Conservation (phyloP, 2,113 vertebrate species). For the Atractosteus spatula region DNA sequence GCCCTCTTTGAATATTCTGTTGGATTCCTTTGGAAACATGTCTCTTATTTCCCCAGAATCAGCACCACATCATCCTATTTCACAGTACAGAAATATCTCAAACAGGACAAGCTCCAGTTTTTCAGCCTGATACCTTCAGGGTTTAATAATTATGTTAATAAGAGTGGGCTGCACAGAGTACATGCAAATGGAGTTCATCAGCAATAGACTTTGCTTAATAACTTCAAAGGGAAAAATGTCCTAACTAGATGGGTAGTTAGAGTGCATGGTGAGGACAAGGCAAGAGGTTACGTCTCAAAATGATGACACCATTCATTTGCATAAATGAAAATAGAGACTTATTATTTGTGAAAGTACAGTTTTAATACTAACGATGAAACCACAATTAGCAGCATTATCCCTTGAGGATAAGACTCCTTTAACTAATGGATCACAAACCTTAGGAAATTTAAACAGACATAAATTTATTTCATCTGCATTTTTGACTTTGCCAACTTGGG, state of each 20-base stretch:
- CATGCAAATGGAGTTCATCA: slow-evolving; percentile 61
- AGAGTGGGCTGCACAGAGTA: slow-evolving; percentile 57
- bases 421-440: slow-evolving; percentile 23
- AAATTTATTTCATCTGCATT: too few relatives aligned
- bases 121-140: slow-evolving; percentile 55
- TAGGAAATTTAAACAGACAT: not conserved
- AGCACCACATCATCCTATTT: slow-evolving; percentile 25
- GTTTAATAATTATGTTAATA: slow-evolving; percentile 43
- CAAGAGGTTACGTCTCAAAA: slow-evolving; percentile 48
- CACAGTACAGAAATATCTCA: slow-evolving; percentile 41
- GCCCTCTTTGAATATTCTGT: slow-evolving; percentile 33
- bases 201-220: slow-evolving; percentile 58
- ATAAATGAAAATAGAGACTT: slow-evolving; percentile 62
- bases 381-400: slow-evolving; percentile 36
- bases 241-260: slow-evolving; percentile 48
- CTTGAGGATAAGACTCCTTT: slow-evolving; percentile 30
- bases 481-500: too few relatives aligned
- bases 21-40: slow-evolving; percentile 23
- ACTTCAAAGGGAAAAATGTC: slow-evolving; percentile 67
- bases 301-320: slow-evolving; percentile 48
- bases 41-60: slow-evolving; percentile 36
- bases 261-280: slow-evolving; percentile 59
- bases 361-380: slow-evolving; percentile 39
- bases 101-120: slow-evolving; percentile 57
- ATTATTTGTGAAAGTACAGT: slow-evolving; percentile 49